Evolutionary conservation across 2,888 invertebrate species (phyloP).

Genomic region (Cremastinae sp.): DNA sequence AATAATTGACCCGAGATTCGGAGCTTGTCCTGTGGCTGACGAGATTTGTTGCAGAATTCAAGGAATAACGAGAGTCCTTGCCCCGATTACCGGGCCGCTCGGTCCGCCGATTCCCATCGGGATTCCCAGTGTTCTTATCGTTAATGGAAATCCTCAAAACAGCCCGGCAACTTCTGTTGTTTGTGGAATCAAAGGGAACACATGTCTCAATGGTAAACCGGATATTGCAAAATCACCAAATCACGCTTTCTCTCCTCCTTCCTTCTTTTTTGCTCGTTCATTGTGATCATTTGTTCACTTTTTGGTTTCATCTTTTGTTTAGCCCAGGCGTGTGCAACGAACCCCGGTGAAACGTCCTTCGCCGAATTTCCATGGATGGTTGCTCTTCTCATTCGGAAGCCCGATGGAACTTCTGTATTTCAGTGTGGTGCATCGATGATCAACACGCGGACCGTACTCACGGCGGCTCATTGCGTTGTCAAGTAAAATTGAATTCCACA

Average conservation of each 20-base stretch:
- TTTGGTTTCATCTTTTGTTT: slow-evolving; percentile 29
- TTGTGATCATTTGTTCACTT: slow-evolving; percentile 2
- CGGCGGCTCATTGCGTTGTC: slow-evolving; percentile 89
- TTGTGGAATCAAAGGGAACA: slow-evolving; percentile 70
- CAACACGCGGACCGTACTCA: slow-evolving; percentile 87
- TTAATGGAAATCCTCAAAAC: slow-evolving; percentile 43
- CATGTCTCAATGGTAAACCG: slow-evolving; percentile 66
- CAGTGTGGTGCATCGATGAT: slow-evolving; percentile 91
- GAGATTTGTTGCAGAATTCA: slow-evolving; percentile 74
- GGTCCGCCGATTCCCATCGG: background rate
- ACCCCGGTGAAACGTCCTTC: slow-evolving; percentile 85
- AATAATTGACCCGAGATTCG: slow-evolving; percentile 74
- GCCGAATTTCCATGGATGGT: slow-evolving; percentile 94
- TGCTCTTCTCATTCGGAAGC: slow-evolving; percentile 84
- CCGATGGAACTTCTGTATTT: slow-evolving; percentile 82
- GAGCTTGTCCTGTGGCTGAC: slow-evolving; percentile 72
- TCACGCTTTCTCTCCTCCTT: slow-evolving; percentile 3
- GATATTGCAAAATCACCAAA: slow-evolving; percentile 19
- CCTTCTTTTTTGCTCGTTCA: background rate
- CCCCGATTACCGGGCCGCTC: background rate
- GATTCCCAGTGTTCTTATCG: slow-evolving; percentile 33
- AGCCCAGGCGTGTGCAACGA: slow-evolving; percentile 76
- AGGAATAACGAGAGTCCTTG: slow-evolving; percentile 48
- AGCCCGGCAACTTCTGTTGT: slow-evolving; percentile 17
- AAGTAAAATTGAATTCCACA: slow-evolving; percentile 67